Conservation (phyloP, 1,140 invertebrate genomes). For the Apis cerana region DNA sequence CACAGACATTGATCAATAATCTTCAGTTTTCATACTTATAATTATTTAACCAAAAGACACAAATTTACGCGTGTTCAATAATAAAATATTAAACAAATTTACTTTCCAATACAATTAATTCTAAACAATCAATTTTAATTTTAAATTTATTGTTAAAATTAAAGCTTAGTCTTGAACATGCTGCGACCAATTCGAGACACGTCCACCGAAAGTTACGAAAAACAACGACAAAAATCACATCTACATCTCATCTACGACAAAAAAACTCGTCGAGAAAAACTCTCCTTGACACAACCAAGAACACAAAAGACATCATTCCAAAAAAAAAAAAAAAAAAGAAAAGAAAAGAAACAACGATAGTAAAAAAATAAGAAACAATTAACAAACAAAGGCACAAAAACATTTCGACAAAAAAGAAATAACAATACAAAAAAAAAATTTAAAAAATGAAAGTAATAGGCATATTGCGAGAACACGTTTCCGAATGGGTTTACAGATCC, state of each 20-base stretch:
- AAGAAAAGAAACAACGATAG: no score
- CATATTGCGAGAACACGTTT: slow-evolving; percentile 75
- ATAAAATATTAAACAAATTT: neutral
- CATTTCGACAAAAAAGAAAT: slow-evolving; percentile 10
- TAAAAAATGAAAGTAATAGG: slow-evolving; percentile 49
- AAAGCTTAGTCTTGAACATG: neutral
- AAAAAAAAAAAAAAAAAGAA: no score
- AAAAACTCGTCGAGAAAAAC: neutral
- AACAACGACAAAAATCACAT: neutral
- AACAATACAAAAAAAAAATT: slow-evolving; percentile 21
- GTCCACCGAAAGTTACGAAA: neutral
- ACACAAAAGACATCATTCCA: no score
- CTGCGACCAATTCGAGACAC: slow-evolving; percentile 4
- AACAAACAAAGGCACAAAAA: slow-evolving; percentile 33
- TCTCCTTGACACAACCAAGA: slow-evolving; percentile 8
- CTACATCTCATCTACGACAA: neutral
- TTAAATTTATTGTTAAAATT: neutral
- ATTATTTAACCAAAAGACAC: neutral
- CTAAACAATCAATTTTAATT: neutral
- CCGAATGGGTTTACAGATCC: slow-evolving; percentile 81
- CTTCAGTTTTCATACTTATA: neutral
- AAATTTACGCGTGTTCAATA: neutral
- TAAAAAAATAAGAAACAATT: neutral
- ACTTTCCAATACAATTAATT: neutral
- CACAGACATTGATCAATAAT: no score